Percentiles rank a stretch among this genome's conserved stretches.
phyloP scores from a whole-genome alignment of 2,888 invertebrate genomes.

The Stomorhina lunata region DNA sequence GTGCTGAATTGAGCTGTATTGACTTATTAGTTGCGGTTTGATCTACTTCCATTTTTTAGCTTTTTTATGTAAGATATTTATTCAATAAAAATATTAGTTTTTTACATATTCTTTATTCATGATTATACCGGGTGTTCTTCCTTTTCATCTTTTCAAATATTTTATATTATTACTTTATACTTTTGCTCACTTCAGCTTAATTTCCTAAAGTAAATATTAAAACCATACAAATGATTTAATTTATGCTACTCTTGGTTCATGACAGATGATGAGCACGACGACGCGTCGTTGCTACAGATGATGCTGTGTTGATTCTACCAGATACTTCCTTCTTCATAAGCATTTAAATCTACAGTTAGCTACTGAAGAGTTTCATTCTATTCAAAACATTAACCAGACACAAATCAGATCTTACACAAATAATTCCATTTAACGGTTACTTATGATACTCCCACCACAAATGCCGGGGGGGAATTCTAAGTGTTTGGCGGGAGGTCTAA shows the following conservation, averaged over 20 bases:
- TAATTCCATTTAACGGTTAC: conserved; percentile 64
- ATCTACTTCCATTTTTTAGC: conserved; percentile 19
- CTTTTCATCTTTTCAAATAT: not conserved
- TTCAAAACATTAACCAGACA: conserved; percentile 46
- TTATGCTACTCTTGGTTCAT: conserved; percentile 40
- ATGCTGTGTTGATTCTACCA: not conserved
- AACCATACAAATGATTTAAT: conserved; percentile 62
- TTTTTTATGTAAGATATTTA: conserved; percentile 38
- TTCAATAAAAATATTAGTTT: conserved; percentile 40
- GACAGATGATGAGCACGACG: too few relatives aligned
- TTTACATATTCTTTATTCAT: not conserved
- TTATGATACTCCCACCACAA: conserved; percentile 45
- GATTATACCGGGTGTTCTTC: not conserved
- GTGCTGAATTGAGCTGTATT: not conserved
- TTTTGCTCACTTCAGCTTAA: conserved; percentile 64
- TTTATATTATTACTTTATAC: conserved; percentile 28
- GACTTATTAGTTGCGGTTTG: conserved; percentile 51
- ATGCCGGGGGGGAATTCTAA: not conserved
- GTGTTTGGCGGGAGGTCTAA: not conserved
- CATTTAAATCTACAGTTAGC: conserved; percentile 19
- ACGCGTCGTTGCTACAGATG: not conserved
- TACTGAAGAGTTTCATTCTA: not conserved
- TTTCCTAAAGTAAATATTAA: conserved; percentile 63
- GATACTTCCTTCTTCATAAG: not conserved
- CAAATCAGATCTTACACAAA: conserved; percentile 64